These are phyloP conservation scores for Arizona elegans DNA, from an alignment of 2,113 vertebrate species.

Conservation along the genomic window DNA sequence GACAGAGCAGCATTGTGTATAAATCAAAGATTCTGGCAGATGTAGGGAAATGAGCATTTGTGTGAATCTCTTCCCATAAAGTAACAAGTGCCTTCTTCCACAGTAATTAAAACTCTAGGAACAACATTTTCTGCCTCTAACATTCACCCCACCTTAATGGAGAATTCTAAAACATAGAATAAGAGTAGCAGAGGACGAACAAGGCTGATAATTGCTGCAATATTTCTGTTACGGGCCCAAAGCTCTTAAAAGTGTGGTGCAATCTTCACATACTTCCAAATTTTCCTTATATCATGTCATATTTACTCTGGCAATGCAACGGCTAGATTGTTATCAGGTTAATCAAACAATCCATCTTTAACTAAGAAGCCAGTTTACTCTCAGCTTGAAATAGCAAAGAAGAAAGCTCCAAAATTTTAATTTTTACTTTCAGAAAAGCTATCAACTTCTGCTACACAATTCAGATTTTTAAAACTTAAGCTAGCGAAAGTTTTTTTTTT, in stretches of 20 bases:
- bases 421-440: neutral
- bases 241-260: neutral
- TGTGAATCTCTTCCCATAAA: slow-evolving; percentile 42
- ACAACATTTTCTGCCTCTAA: slow-evolving; percentile 55
- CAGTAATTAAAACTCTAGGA: slow-evolving; percentile 60
- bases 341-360: neutral
- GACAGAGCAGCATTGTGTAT: slow-evolving; percentile 64
- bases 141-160: slow-evolving; percentile 50
- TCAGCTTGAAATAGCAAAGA: neutral
- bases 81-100: slow-evolving; percentile 51
- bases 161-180: neutral
- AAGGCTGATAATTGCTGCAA: too few relatives aligned
- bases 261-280: neutral
- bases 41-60: slow-evolving; percentile 50
- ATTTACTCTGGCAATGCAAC: neutral
- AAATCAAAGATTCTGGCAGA: slow-evolving; percentile 58
- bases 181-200: neutral
- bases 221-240: neutral
- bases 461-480: neutral
- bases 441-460: neutral
- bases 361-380: neutral
- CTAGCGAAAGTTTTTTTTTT: neutral
- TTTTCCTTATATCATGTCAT: neutral
- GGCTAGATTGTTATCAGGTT: neutral
- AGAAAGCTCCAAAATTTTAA: neutral